Base-by-base conservation (phyloP, 2,113 vertebrate species). In the Indri indri region DNA sequence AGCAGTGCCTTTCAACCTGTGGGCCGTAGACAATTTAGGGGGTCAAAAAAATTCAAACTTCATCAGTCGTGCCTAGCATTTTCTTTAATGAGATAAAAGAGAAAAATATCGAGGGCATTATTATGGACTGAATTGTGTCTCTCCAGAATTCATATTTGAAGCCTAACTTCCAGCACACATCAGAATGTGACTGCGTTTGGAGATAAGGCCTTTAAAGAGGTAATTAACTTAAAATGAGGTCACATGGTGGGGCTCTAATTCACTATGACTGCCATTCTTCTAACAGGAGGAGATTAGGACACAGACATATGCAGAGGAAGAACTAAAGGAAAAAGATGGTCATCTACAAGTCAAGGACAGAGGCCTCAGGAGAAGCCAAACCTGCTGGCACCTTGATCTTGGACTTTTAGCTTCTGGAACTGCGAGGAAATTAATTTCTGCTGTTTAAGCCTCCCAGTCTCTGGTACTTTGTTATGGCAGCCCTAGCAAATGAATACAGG, bases 11-110 rank as follows among this genome's bases (percentile, higher is more conserved):
- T 63, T 70, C 37, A 65, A 42, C 6, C 61, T 57, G n/a, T 42
- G 30, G 66, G 70, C 57, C 0, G 50, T n/a, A 45, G 54, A 65
- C 54, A 57, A 22, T 13, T 54, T 3, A 86, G 2, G 40, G 37
- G 65, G 16, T 80, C 32, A 30, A 14, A 57, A 57, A 87, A 88
- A 86, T 30, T 65, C 71, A 85, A 85, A 82, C 34, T 42, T 12
- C 17, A 25, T 54, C 80, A 57, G 16, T 84, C 66, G 52, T 40
- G 12, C 1, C 37, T 37, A 86, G 40, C 17, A 74, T 94, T 90
- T 91, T 94, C 57, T 81, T 52, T 63, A 94, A 79, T 63, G 47
- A 92, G 81, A 73, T 25, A 70, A 54, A 61, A 74, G 50, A 92
- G 13, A 54, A 84, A 85, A 88, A 22, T n/a, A 88, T 82, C 12